A percentile compares a stretch with the other conserved stretches of the same genome.
These are phyloP conservation scores for Eciton burchellii DNA, from an alignment of 1,140 invertebrate genomes.

Conservation along the genomic window DNA sequence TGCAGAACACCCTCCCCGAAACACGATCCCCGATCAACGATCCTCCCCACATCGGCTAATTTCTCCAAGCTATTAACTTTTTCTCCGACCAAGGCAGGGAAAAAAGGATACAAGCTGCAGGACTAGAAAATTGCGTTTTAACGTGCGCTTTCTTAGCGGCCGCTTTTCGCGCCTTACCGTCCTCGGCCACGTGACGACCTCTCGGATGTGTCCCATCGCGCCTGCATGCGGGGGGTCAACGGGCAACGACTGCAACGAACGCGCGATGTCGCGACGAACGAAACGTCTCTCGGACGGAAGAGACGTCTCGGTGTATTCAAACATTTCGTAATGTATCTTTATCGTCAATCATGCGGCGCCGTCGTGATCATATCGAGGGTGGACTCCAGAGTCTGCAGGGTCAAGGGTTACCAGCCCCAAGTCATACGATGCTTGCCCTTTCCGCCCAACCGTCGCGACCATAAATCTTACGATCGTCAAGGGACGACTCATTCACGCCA, in stretches of 20 bases:
- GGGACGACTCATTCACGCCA: slow-evolving; percentile 84
- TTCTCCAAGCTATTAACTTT: slow-evolving; percentile 82
- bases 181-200: not conserved
- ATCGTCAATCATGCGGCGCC: slow-evolving; percentile 49
- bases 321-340: slow-evolving; percentile 68
- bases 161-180: not conserved
- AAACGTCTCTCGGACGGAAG: no score
- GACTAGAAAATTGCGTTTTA: slow-evolving; percentile 64
- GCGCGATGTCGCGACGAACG: not conserved
- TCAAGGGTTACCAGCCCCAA: slow-evolving; percentile 81
- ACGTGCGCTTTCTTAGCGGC: not conserved
- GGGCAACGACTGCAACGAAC: not conserved
- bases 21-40: slow-evolving; percentile 73
- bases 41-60: slow-evolving; percentile 78
- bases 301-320: slow-evolving; percentile 14
- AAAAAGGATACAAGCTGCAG: slow-evolving; percentile 14
- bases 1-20: slow-evolving; percentile 79
- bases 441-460: slow-evolving; percentile 73
- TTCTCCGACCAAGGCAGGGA: slow-evolving; percentile 62
- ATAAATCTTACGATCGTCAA: slow-evolving; percentile 85
- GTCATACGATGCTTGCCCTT: slow-evolving; percentile 70
- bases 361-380: slow-evolving; percentile 50
- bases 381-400: slow-evolving; percentile 73
- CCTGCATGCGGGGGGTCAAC: not conserved
- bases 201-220: not conserved